Evolutionary conservation across 2,797 vertebrate species (phyloP).

Genomic region (Pagetopsis macropterus): DNA sequence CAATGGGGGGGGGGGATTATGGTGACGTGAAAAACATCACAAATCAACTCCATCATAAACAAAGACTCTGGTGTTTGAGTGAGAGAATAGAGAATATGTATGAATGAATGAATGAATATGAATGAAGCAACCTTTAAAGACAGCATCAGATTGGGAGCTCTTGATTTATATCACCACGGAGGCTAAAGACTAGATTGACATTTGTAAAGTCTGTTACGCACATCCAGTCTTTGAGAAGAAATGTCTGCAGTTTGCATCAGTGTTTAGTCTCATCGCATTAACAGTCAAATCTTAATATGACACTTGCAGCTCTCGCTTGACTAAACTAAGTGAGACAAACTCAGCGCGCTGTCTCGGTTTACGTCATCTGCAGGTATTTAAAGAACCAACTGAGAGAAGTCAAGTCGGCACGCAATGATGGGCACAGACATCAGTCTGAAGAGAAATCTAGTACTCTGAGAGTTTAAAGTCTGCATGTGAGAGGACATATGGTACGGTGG

Average conservation of each 20-base stretch:
- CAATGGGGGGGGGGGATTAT: background rate
- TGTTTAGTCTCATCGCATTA: background rate
- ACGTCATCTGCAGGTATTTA: constrained; percentile 59
- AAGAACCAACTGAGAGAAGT: constrained; percentile 39
- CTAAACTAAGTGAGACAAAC: constrained; percentile 10
- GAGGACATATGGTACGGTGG: background rate
- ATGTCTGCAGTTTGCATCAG: constrained; percentile 5
- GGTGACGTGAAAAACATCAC: constrained; percentile 1
- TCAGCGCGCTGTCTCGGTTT: background rate
- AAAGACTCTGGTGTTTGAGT: background rate
- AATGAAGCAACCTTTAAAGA: constrained; percentile 6
- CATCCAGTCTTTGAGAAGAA: background rate
- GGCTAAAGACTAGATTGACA: background rate
- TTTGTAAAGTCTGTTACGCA: background rate
- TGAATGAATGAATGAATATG: background rate
- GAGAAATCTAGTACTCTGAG: background rate
- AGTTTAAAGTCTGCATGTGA: constrained; percentile 1
- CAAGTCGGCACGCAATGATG: constrained; percentile 28
- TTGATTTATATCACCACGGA: constrained; percentile 8
- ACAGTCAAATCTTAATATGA: constrained; percentile 25
- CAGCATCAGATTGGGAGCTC: background rate
- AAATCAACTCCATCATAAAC: constrained; percentile 8
- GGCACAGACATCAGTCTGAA: constrained; percentile 20
- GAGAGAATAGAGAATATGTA: background rate
- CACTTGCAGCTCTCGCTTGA: constrained; percentile 14